These are phyloP conservation scores for Bothrops alternatus DNA, from an alignment of 2,797 vertebrate species.

Conservation along the genomic window DNA sequence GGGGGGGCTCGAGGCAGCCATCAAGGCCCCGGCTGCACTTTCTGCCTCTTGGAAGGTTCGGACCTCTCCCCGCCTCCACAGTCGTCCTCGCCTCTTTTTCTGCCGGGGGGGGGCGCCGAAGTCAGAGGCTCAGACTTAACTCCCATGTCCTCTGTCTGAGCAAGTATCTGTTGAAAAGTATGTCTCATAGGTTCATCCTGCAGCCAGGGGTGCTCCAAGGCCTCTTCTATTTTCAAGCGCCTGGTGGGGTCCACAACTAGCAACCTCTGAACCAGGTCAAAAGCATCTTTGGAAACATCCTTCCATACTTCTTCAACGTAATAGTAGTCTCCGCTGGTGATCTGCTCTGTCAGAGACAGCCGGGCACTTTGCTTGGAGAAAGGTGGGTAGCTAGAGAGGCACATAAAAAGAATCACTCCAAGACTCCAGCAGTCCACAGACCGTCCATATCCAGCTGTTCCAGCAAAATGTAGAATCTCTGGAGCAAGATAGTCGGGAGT, in stretches of 20 bases:
- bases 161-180: neutral
- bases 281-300: constrained; percentile 78
- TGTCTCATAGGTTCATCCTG: constrained; percentile 65
- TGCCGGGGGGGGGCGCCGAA: neutral
- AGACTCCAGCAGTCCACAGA: constrained; percentile 95
- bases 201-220: constrained; percentile 87
- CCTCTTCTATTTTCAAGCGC: constrained; percentile 81
- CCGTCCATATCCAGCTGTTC: constrained; percentile 82
- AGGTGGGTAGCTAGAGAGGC: constrained; percentile 89
- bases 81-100: neutral
- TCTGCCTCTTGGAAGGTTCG: neutral
- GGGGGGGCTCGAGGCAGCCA: neutral
- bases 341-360: constrained; percentile 83
- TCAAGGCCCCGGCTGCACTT: neutral
- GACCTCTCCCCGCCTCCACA: rapidly evolving
- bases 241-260: constrained; percentile 84
- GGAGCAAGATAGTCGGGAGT: constrained; percentile 92
- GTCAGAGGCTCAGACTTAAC: neutral
- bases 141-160: neutral
- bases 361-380: constrained; percentile 80
- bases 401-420: constrained; percentile 94
- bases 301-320: constrained; percentile 83
- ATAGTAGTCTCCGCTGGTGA: constrained; percentile 81
- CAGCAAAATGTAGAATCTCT: constrained; percentile 84
- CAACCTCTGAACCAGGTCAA: constrained; percentile 88